Base-by-base conservation (phyloP, 2,888 invertebrate species). In the Eustalomyia histrio region DNA sequence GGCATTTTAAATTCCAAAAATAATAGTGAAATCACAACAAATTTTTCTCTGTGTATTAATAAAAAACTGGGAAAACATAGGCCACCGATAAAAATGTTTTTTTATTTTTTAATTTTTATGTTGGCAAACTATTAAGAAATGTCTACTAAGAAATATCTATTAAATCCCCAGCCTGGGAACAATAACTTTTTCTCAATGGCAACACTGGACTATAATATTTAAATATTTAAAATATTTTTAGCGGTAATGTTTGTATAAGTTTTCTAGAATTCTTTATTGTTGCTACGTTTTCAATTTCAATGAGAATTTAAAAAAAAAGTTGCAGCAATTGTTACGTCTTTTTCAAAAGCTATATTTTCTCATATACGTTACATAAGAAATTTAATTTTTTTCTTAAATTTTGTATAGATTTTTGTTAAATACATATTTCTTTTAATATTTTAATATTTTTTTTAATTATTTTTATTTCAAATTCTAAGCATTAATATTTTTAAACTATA, bases 281-380 rank as follows among this genome's bases (percentile, higher is more conserved):
- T 69, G 43, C 18, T 60, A 18, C 29, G 29, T 43, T 21, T 63
- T 63, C 14, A n/a, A 14, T 50, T 63, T 47, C 3, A 16, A 24
- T 67, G 21, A 50, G 58, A 47, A 74, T 14, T 58, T 52, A 47
- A 47, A 47, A 17, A 16, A 80, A 52, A 43, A 68, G 35, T 39
- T 71, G 71, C 71, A 52, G 80, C 71, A 67, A 68, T 58, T 68
- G 75, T 80, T 76, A 68, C 72, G 76, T 76, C 72, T 79, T 12
- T 12, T 61, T 57, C 33, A 17, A 75, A 55, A 60, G 64, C 24
- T 60, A 68, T 67, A 64, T 12, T 18, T 60, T 50, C 35, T 67
- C 47, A 43, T 12, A 63, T 21, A 53, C 12, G 76, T 80, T 80
- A 68, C 80, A 80, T 80, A 76, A 80, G 58, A 74, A 74, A 33